A percentile compares a stretch with the other conserved stretches of the same genome.
Conservation (phyloP, 2,797 vertebrate genomes). For the Picus viridis region DNA sequence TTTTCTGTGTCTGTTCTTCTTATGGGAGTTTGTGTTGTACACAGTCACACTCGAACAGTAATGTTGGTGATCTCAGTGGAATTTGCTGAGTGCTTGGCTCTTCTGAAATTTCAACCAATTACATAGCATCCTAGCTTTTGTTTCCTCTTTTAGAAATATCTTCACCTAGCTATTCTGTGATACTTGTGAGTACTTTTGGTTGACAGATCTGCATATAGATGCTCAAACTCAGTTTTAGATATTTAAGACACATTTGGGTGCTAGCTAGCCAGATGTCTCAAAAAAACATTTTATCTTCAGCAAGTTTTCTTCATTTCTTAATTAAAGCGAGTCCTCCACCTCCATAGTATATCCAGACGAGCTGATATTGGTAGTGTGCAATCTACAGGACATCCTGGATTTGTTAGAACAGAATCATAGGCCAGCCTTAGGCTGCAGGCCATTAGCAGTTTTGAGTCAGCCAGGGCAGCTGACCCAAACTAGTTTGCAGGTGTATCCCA, state of each 20-base stretch:
- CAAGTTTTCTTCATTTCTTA: background rate
- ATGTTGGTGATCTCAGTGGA: background rate
- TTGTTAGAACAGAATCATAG: too few relatives aligned
- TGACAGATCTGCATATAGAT: background rate
- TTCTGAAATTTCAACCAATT: background rate
- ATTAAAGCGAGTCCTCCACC: background rate
- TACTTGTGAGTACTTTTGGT: background rate
- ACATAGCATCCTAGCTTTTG: background rate
- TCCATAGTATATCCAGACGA: background rate
- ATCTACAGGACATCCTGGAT: background rate
- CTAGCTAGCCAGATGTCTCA: background rate
- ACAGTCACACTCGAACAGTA: background rate
- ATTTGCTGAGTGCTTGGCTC: background rate
- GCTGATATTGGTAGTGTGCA: background rate
- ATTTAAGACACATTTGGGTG: background rate
- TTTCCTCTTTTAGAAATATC: fast-evolving
- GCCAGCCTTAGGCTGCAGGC: too few relatives aligned
- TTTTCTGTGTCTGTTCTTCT: background rate
- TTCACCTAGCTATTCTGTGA: background rate
- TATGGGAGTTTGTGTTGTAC: background rate
- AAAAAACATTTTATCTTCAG: background rate
- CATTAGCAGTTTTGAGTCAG: too few relatives aligned
- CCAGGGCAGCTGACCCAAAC: too few relatives aligned
- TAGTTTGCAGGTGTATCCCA: too few relatives aligned
- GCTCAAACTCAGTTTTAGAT: background rate